Percentiles rank a stretch among this genome's conserved stretches.
Evolutionary conservation across 2,113 vertebrate genomes (phyloP).

Genomic region (Dryoscopus gambensis): DNA sequence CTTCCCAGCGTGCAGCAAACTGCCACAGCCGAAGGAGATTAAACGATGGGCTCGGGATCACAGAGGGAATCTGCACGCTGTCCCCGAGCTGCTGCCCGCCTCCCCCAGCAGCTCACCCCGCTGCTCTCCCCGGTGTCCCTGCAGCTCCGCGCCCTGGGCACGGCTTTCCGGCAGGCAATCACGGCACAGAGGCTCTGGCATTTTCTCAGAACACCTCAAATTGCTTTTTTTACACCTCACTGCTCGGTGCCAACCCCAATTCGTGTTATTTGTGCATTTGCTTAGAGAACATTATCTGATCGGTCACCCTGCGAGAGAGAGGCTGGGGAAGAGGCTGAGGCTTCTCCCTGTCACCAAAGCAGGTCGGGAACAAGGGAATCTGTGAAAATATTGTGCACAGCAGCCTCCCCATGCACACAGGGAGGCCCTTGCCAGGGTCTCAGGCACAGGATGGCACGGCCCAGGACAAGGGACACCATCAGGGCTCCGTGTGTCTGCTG

Average conservation of each 20-base stretch:
- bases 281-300: slow-evolving; percentile 75
- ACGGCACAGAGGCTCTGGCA: slow-evolving; percentile 42
- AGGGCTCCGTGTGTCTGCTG: neutral
- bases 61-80: fast-evolving
- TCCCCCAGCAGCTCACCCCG: neutral
- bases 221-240: slow-evolving; percentile 78
- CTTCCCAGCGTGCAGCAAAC: neutral
- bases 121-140: neutral
- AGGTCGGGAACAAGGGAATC: neutral
- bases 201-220: slow-evolving; percentile 75
- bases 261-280: slow-evolving; percentile 74
- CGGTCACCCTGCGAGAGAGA: slow-evolving; percentile 69
- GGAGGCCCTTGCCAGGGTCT: neutral
- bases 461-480: neutral
- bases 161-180: slow-evolving; percentile 24
- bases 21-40: neutral
- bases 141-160: neutral
- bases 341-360: neutral
- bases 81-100: neutral
- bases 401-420: fast-evolving
- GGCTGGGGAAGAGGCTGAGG: slow-evolving; percentile 34
- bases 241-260: slow-evolving; percentile 77
- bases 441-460: neutral
- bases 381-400: neutral
- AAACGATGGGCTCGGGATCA: fast-evolving